phyloP scores from a whole-genome alignment of 1,140 invertebrate genomes.

The Neodiprion pinetum region DNA sequence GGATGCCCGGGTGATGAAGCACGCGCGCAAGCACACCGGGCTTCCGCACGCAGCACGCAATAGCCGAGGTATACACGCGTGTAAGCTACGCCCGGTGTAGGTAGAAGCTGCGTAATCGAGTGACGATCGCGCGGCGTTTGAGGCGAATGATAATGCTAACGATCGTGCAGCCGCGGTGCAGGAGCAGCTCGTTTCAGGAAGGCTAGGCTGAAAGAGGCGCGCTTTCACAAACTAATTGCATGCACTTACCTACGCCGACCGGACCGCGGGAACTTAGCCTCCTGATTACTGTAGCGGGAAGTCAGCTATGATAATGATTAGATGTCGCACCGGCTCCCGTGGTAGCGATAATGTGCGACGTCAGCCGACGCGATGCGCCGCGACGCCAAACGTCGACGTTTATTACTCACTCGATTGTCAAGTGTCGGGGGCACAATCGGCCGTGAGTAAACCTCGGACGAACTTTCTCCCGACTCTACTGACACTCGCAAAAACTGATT shows the following conservation, averaged over 20 bases:
- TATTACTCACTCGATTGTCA: neutral
- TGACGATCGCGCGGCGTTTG: neutral
- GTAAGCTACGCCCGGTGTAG: neutral
- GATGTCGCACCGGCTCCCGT: neutral
- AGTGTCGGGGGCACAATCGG: neutral
- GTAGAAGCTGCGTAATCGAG: neutral
- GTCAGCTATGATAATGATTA: neutral
- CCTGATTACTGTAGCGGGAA: neutral
- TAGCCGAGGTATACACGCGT: neutral
- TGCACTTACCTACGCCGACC: neutral
- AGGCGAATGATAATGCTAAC: neutral
- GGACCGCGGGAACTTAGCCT: neutral
- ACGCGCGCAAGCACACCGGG: neutral
- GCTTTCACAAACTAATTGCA: neutral
- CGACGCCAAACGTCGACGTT: neutral
- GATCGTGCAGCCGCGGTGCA: neutral
- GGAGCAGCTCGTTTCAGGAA: neutral
- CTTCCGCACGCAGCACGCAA: neutral
- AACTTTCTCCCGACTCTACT: no score
- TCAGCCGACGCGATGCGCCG: neutral
- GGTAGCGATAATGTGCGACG: neutral
- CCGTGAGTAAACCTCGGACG: neutral
- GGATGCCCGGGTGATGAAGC: neutral
- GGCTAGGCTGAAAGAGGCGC: neutral
- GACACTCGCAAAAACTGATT: no score